phyloP scores from a whole-genome alignment of 2,888 invertebrate genomes.

The Thereva unica region DNA sequence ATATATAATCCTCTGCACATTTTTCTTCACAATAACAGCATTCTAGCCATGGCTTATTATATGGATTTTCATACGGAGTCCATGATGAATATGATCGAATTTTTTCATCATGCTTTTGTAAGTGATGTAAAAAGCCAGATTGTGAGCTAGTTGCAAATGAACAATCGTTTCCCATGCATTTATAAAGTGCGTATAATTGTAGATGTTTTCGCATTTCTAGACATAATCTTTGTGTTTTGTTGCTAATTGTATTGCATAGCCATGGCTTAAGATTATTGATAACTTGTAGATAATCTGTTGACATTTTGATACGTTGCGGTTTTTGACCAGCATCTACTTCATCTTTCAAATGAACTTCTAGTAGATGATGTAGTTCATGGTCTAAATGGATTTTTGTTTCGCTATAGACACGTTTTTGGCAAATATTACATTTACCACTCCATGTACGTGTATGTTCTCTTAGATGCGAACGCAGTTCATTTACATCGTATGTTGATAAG shows the following conservation, averaged over 20 bases:
- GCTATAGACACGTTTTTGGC: not conserved
- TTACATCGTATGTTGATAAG: not conserved
- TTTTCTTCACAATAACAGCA: constrained; percentile 10
- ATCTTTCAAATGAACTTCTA: not conserved
- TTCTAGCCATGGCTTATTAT: constrained; percentile 15
- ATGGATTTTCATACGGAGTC: not conserved
- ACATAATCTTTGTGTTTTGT: constrained; percentile 2
- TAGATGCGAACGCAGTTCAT: not conserved
- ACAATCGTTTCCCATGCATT: constrained; percentile 25
- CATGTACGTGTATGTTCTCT: constrained; percentile 1
- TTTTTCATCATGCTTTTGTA: not conserved
- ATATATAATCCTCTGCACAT: not conserved
- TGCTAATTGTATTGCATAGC: constrained; percentile 4
- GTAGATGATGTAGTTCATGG: constrained; percentile 13
- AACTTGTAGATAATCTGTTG: not conserved
- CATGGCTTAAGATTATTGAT: constrained; percentile 7
- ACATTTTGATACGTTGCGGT: not conserved
- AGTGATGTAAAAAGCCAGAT: not conserved
- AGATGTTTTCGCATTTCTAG: not conserved
- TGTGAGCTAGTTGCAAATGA: constrained; percentile 3
- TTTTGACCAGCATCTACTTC: not conserved
- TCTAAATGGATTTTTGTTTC: not conserved
- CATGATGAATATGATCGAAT: not conserved
- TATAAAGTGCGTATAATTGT: not conserved
- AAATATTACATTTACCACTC: constrained; percentile 23